Base-by-base conservation (phyloP, 2,888 invertebrate genomes). In the Calephelis perditalis region DNA sequence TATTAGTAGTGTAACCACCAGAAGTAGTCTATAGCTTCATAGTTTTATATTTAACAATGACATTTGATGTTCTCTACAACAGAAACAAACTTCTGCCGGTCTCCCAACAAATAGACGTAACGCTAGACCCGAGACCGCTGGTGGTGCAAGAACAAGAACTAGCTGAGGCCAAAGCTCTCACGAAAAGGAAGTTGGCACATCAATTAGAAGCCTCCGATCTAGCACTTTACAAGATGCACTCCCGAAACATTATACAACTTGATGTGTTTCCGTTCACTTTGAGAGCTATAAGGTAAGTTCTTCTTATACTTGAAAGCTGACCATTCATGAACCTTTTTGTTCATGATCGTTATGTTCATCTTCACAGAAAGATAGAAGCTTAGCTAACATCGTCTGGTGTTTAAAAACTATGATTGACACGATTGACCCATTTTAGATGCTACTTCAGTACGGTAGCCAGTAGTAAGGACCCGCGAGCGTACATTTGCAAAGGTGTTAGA, bases 181-280 rank as follows among this genome's bases (percentile, higher is more conserved):
- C 95, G 1, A 86, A 90, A 36, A 86, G 92, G 49, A 95, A 95
- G 76, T 76, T 94, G 44, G 94, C 94, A 0, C 95, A 93, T 73
- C 93, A 94, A 65, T 87, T 95, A 3, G 94, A 95, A 69, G 95
- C 94, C 65, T 94, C 94, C 0, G 92, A 92, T 67, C 74, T 95
- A 5, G 92, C 87, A 3, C 81, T 93, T 12, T 73, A 91, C 36
- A 95, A 95, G 74, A 86, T 96, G 72, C 86, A 92, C 73, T 84
- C 92, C 7, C 92, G 94, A 69, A 96, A 95, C 68, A 92, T 95
- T 15, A 88, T 93, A 63, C 92, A 93, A 8, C 78, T 96, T 45
- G 93, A 94, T 62, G 91, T 93, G 36, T 93, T 92, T 70, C 94
- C 94, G 0, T 92, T 95, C 58, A 84, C 84, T 12, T 82, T 95